Evolutionary conservation across 1,140 invertebrate genomes (phyloP).

Genomic region (Scaptomyza graminum): DNA sequence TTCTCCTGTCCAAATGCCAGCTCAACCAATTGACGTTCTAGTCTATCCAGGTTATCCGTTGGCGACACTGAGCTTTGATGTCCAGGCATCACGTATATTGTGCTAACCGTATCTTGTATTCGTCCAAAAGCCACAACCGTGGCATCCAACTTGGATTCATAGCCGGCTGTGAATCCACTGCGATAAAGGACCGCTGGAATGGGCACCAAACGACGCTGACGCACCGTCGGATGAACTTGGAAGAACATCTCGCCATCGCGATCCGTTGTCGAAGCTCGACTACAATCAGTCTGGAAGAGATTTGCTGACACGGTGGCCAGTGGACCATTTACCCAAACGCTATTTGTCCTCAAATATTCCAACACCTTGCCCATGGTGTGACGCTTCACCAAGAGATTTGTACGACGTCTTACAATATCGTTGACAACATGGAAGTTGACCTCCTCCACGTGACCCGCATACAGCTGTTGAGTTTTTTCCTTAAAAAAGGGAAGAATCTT

Average conservation of each 20-base stretch:
- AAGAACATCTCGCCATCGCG: slow-evolving; percentile 93
- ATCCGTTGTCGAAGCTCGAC: slow-evolving; percentile 87
- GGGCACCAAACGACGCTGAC: slow-evolving; percentile 90
- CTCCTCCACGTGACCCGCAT: slow-evolving; percentile 93
- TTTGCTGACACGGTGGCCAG: slow-evolving; percentile 91
- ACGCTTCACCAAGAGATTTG: slow-evolving; percentile 91
- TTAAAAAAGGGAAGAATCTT: slow-evolving; percentile 93
- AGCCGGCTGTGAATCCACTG: slow-evolving; percentile 90
- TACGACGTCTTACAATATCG: slow-evolving; percentile 89
- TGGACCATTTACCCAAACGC: slow-evolving; percentile 88
- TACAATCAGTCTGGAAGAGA: slow-evolving; percentile 92
- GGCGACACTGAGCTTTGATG: slow-evolving; percentile 90
- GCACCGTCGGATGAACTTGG: slow-evolving; percentile 90
- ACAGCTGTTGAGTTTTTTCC: slow-evolving; percentile 92
- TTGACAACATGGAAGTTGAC: slow-evolving; percentile 91
- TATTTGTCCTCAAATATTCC: slow-evolving; percentile 90
- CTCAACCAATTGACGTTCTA: slow-evolving; percentile 88
- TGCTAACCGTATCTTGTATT: slow-evolving; percentile 89
- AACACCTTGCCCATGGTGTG: slow-evolving; percentile 90
- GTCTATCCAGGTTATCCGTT: slow-evolving; percentile 89
- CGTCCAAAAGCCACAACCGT: slow-evolving; percentile 90
- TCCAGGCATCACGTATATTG: slow-evolving; percentile 91
- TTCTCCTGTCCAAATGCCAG: slow-evolving; percentile 86
- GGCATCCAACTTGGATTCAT: slow-evolving; percentile 91
- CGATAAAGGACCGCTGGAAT: slow-evolving; percentile 92